Base-by-base conservation (phyloP, 1,140 invertebrate genomes). In the Hormaphis cornu region DNA sequence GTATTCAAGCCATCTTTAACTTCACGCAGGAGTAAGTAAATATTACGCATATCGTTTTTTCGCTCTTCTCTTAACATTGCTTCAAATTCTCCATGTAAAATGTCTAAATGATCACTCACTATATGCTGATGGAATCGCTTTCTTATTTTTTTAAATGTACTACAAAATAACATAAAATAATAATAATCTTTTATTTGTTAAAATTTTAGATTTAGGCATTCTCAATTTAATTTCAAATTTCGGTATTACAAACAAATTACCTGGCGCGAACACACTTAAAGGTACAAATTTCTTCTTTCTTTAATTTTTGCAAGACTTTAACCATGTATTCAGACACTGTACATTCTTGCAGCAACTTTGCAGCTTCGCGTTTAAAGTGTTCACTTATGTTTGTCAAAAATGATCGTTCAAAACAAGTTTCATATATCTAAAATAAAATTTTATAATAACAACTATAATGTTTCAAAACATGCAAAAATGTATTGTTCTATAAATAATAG, bases 241-340 rank as follows among this genome's bases (percentile, higher is more conserved):
- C 16, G 33, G 14, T 16, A 56, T 16, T 56, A 56, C 14, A 14
- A 16, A 0, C 35, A 54, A 69, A 63, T 26, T 74, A 87, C 79
- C 84, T 88, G 7, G 82, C 78, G 78, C 96, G 91, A 48, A 97
- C 81, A 79, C 90, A 97, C 75, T 90, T 88, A 63, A 86, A 80
- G 70, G 89, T 89, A 30, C 95, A 80, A 35, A 88, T 80, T 75
- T 91, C 85, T 78, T 98, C 94, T 75, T 93, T 89, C 70, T 89
- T 87, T 16, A 97, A 80, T 75, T 85, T 83, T 74, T 86, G 87
- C 28, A 90, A 88, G 4, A 96, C 93, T 78, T 88, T 86, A 76
- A 92, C 88, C 90, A 97, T 95, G 74, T 97, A 97, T 72, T 88
- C 83, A 30, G 90, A 93, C 53, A 97, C 90, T 72, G 90, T 85